These are phyloP conservation scores for Spisula solida DNA, from an alignment of 2,888 invertebrate genomes.

Conservation along the genomic window DNA sequence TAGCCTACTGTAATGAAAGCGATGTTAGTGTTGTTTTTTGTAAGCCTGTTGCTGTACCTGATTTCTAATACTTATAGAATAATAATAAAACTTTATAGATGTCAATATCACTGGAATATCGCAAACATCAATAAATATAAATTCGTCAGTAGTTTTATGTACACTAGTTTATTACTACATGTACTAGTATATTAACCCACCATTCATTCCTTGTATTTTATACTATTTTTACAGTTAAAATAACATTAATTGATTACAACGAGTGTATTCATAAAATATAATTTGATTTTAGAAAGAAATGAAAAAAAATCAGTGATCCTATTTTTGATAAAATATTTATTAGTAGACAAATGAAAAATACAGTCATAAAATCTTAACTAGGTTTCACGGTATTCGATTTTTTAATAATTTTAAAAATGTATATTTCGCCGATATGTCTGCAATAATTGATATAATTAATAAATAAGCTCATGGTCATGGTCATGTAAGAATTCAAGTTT, in stretches of 20 bases:
- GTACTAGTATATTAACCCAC: too few species aligned
- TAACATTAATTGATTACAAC: neutral
- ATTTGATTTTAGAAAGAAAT: slow-evolving; percentile 9
- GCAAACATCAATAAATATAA: too few species aligned
- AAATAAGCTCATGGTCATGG: neutral
- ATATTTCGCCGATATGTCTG: neutral
- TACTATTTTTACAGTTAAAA: neutral
- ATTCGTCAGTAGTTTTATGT: too few species aligned
- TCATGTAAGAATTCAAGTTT: too few species aligned
- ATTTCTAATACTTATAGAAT: too few species aligned
- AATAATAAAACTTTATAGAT: too few species aligned
- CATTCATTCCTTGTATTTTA: neutral
- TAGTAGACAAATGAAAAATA: slow-evolving; percentile 11
- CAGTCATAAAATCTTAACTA: neutral
- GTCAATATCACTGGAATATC: too few species aligned
- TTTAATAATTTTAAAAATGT: neutral
- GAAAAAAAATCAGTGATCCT: neutral
- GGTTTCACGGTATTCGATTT: neutral
- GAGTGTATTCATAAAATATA: slow-evolving; percentile 2
- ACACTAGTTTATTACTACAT: too few species aligned
- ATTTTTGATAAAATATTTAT: slow-evolving; percentile 11
- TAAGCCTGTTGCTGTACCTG: too few species aligned
- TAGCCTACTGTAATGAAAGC: too few species aligned
- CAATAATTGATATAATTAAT: neutral
- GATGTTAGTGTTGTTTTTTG: too few species aligned